Evolutionary conservation across 2,888 invertebrate species (phyloP), one percentile per base, ranked within the genome.

Genomic region (Leptarthrus brevirostris): DNA sequence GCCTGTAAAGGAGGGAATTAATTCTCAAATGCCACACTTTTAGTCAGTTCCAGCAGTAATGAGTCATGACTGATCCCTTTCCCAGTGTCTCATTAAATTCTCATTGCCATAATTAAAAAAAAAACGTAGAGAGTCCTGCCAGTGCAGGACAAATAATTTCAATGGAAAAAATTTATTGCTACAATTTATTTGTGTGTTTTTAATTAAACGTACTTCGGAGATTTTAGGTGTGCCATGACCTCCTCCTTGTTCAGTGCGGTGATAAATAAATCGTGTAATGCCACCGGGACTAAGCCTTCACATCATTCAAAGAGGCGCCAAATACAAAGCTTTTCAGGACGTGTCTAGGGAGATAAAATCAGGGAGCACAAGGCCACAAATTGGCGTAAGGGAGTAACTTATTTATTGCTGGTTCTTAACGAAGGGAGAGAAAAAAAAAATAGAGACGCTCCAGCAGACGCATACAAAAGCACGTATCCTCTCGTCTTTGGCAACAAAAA

Each of bases 401-500:
- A 66, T 66, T 66, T 66, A 66, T 66, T 44, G 64, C 14, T n/a
- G 24, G 44, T 26, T 16, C 64, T 24, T 26, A 47, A 24, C 10
- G 36, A n/a, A 26, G 12, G 18, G 18, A 22, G 22, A 52, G 18
- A 47, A 61, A 44, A 14, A 12, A n/a, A 18, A 18, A 12, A 16
- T 47, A 14, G 26, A n/a, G 64, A 16, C 47, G 26, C 26, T 18
- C 14, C 24, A 24, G 44, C 10, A 18, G 47, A 3, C 64, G 64
- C 44, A 66, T 66, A 66, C 64, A 44, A 66, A 47, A 47, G 24
- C 24, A 44, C 47, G 22, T 47, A 24, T 47, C 47, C 64, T 5
- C 70, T 18, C 52, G n/a, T n/a, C n/a, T n/a, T n/a, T n/a, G 61
- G 58, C 36, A 74, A 74, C 74, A 47, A 70, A 61, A 47, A 30